phyloP scores from a whole-genome alignment of 1,140 invertebrate genomes.

The Mycetomoellerius zeteki region DNA sequence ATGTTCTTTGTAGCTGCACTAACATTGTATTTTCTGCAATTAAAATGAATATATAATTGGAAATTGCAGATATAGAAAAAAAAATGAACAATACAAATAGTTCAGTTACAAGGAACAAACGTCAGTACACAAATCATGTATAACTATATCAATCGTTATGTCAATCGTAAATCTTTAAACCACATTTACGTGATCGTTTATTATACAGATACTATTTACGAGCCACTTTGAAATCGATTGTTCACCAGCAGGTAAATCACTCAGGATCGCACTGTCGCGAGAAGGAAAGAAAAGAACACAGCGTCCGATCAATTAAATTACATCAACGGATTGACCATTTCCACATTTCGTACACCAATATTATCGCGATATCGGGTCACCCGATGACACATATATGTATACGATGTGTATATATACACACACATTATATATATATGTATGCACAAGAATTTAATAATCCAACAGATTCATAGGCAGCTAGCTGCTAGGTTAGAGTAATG shows the following conservation, averaged over 20 bases:
- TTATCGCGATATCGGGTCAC: slow-evolving; percentile 23
- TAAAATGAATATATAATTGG: not conserved
- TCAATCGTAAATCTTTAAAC: not conserved
- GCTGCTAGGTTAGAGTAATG: slow-evolving; percentile 76
- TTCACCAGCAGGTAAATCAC: not conserved
- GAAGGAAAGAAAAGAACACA: not conserved
- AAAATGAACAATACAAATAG: not conserved
- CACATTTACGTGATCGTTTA: not conserved
- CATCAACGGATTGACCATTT: not conserved
- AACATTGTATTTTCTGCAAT: not conserved
- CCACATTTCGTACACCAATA: not conserved
- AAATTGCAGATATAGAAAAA: not conserved
- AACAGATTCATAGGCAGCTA: slow-evolving; percentile 62
- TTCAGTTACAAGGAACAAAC: not conserved
- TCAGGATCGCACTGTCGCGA: not conserved
- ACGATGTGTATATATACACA: not conserved
- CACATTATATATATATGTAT: not conserved
- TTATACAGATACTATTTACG: not conserved
- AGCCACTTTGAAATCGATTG: not conserved
- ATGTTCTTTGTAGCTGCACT: not conserved
- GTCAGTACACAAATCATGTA: not conserved
- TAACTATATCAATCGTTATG: not conserved
- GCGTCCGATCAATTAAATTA: not conserved
- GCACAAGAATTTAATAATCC: slow-evolving; percentile 40
- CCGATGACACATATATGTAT: not conserved